Percentiles rank a stretch among this genome's conserved stretches.
phyloP scores from a whole-genome alignment of 2,797 vertebrate genomes.

The Nannoperca obscura region DNA sequence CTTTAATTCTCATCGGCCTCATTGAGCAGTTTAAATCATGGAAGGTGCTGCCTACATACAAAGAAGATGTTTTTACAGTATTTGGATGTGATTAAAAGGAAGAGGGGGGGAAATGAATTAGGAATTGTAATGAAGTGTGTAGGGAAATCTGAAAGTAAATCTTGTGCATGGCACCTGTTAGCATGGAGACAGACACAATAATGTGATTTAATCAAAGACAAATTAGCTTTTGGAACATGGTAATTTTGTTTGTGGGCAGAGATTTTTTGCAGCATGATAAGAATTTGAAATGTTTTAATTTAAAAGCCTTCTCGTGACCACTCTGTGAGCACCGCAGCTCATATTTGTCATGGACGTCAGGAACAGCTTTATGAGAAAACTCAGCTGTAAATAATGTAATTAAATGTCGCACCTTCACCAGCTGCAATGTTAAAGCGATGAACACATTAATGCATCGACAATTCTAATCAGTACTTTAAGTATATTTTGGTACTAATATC shows the following conservation, averaged over 20 bases:
- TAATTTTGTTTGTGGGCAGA: neutral
- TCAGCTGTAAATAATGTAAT: too few species aligned
- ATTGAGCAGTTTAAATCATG: neutral
- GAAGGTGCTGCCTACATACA: neutral
- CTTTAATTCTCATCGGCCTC: neutral
- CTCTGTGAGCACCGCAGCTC: too few species aligned
- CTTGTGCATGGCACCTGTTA: neutral
- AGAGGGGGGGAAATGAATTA: neutral
- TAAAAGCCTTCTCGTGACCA: too few species aligned
- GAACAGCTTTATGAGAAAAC: constrained; percentile 1
- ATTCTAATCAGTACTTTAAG: neutral
- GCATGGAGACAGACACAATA: neutral
- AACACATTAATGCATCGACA: too few species aligned
- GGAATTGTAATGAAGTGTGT: neutral
- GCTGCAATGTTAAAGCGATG: neutral
- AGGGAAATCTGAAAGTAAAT: neutral
- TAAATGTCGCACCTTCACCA: neutral
- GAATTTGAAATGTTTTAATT: neutral
- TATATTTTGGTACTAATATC: neutral
- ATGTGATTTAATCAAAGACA: neutral
- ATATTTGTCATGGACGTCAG: too few species aligned
- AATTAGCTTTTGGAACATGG: neutral
- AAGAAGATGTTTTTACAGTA: neutral
- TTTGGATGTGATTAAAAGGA: neutral
- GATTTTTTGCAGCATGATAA: neutral